These are phyloP conservation scores for Tychaedon coryphoeus DNA, from an alignment of 2,113 vertebrate species.

Conservation along the genomic window DNA sequence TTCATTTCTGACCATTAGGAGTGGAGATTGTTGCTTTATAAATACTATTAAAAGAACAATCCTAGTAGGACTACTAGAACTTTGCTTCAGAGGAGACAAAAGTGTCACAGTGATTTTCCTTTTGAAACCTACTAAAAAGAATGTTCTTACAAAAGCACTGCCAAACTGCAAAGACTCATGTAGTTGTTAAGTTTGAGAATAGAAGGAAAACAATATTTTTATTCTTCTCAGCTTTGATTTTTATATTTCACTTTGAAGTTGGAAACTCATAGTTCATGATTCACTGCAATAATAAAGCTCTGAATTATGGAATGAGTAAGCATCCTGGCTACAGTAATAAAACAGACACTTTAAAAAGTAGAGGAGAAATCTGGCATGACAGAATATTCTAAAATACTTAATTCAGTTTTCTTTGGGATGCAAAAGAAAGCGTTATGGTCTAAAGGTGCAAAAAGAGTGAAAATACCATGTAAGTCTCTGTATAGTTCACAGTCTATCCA, in stretches of 20 bases:
- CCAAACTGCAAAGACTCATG: not conserved
- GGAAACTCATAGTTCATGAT: not conserved
- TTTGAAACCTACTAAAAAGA: not conserved
- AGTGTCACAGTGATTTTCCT: not conserved
- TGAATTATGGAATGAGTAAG: not conserved
- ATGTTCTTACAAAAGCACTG: not conserved
- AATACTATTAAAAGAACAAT: not conserved
- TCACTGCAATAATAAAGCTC: slow-evolving; percentile 21
- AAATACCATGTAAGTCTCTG: not conserved
- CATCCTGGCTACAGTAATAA: not conserved
- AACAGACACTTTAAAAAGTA: not conserved
- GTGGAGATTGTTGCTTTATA: not conserved
- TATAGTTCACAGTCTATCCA: not conserved
- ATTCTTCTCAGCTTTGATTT: not conserved
- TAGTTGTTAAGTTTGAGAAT: not conserved
- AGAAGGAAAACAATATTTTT: not conserved
- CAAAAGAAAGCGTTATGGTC: not conserved
- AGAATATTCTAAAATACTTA: not conserved
- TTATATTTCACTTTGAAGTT: slow-evolving; percentile 5
- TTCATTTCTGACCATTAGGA: not conserved
- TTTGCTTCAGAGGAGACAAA: not conserved
- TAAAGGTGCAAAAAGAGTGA: not conserved
- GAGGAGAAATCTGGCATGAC: not conserved
- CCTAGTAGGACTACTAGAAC: not conserved
- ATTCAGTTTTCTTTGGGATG: not conserved